Conservation (phyloP, 2,797 vertebrate genomes). For the Manis pentadactyla region DNA sequence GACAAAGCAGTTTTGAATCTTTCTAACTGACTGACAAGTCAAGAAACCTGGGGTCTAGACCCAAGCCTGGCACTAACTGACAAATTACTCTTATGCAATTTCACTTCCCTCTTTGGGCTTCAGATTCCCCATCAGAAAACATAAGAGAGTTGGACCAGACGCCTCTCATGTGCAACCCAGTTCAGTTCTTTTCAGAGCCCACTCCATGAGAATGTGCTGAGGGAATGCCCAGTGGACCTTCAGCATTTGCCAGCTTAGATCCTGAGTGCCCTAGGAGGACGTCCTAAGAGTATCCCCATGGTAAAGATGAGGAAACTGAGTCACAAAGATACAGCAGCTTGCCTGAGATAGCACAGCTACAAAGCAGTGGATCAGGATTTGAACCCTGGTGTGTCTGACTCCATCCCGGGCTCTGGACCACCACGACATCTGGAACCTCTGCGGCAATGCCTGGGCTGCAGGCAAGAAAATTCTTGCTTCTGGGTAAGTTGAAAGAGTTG, state of each 20-base stretch:
- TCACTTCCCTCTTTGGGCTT: background rate
- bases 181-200: background rate
- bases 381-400: background rate
- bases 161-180: background rate
- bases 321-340: background rate
- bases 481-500: background rate
- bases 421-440: background rate
- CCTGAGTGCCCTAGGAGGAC: background rate
- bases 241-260: background rate
- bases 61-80: background rate
- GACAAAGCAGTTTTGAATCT: conserved; percentile 9
- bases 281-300: background rate
- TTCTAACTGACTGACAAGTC: background rate
- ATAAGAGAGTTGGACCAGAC: background rate
- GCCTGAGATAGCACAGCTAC: background rate
- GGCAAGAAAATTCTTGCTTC: background rate
- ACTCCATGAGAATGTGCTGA: background rate
- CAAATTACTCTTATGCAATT: background rate
- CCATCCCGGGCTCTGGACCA: background rate
- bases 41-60: background rate
- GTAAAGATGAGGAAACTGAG: conserved; percentile 9
- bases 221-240: background rate
- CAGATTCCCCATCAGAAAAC: background rate
- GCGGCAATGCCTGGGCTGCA: background rate
- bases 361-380: background rate